Conservation (phyloP, 2,888 invertebrate genomes). For the Pogonocherus hispidulus region DNA sequence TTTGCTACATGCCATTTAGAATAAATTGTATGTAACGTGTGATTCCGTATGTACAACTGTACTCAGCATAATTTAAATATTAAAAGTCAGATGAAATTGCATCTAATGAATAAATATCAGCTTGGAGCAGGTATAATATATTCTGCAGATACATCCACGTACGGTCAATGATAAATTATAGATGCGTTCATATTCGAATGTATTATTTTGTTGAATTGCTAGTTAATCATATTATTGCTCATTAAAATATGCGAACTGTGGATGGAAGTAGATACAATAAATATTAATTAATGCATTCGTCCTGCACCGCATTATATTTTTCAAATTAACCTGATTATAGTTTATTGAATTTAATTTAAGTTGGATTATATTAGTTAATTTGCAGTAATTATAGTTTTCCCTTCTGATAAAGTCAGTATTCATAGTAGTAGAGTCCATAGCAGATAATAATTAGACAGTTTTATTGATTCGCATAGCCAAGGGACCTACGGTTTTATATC, state of each 20-base stretch:
- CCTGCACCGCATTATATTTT: neutral
- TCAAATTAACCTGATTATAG: neutral
- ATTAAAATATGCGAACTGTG: constrained; percentile 12
- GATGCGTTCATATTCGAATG: constrained; percentile 26
- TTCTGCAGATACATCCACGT: constrained; percentile 15
- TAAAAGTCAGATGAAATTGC: constrained; percentile 10
- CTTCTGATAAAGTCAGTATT: too few species aligned
- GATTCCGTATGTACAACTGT: constrained; percentile 2
- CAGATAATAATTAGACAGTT: too few species aligned
- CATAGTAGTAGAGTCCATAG: too few species aligned
- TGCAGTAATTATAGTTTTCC: too few species aligned
- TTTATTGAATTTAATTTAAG: too few species aligned
- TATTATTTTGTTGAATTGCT: constrained; percentile 24
- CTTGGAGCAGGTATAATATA: constrained; percentile 18
- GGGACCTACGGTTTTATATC: too few species aligned
- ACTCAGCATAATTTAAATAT: constrained; percentile 2
- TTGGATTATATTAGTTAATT: too few species aligned
- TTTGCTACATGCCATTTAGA: neutral
- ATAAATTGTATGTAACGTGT: neutral
- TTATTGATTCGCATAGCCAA: too few species aligned
- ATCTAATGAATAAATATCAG: constrained; percentile 21
- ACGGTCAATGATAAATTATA: constrained; percentile 26
- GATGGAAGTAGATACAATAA: constrained; percentile 13
- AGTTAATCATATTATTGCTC: constrained; percentile 19
- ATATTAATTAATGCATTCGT: constrained; percentile 16